phyloP scores from a whole-genome alignment of 2,113 vertebrate genomes.

The Danionella cerebrum region DNA sequence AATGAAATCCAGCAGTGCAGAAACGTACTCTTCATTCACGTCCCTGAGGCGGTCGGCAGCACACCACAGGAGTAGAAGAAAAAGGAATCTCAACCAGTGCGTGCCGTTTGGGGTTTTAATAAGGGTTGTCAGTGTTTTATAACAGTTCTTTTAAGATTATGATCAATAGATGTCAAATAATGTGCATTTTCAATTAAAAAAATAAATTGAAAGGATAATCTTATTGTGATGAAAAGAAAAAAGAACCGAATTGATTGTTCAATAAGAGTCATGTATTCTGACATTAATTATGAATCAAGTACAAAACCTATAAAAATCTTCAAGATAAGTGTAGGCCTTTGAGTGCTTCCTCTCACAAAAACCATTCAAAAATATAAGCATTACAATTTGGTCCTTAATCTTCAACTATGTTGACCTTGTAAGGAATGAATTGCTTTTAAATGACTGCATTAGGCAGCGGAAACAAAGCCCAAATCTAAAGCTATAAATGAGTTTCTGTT shows the following conservation, averaged over 20 bases:
- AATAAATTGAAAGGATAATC: not conserved
- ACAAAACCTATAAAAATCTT: not conserved
- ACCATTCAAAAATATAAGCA: not conserved
- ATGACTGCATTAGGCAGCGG: not conserved
- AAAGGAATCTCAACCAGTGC: not conserved
- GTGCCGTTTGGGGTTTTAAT: not conserved
- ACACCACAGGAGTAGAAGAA: not conserved
- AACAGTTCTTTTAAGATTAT: not conserved
- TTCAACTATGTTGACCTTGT: not conserved
- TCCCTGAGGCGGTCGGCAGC: not conserved
- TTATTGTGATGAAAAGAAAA: not conserved
- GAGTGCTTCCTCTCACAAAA: not conserved
- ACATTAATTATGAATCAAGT: not conserved
- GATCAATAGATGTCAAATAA: not conserved
- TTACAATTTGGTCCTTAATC: not conserved
- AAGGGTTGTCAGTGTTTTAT: not conserved
- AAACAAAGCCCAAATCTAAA: not conserved
- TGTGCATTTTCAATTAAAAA: not conserved
- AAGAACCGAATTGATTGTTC: not conserved
- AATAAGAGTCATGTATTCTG: not conserved
- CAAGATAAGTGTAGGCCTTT: not conserved
- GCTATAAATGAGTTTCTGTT: not conserved
- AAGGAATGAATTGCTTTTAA: not conserved
- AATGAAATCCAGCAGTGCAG: constrained; percentile 21
- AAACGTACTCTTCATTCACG: not conserved